Base-by-base conservation (phyloP, 2,888 invertebrate genomes). In the Leptinotarsa haldemani region DNA sequence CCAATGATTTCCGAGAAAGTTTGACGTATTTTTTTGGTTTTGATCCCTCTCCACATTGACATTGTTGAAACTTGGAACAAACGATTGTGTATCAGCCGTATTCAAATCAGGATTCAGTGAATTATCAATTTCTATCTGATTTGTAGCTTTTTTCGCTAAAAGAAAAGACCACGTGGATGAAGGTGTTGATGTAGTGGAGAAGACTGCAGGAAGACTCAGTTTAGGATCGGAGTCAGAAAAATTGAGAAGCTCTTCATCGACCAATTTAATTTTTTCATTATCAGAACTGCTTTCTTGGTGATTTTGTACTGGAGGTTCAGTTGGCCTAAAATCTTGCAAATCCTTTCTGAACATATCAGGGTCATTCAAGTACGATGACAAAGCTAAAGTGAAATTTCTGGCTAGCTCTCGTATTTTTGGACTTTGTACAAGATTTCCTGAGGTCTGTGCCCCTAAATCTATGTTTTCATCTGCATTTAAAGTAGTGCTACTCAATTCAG, bases 281-380 rank as follows among this genome's bases (percentile, higher is more conserved):
- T 93, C 92, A 81, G 88, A 87, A 1, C 82, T 76, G 0, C 84
- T 82, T 70, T 84, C 78, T 69, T 79, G 85, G 85, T 71, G 61
- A 56, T 56, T 69, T 25, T 80, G 76, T 1, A 83, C 77, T 20
- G 93, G 90, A 0, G 94, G 94, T 81, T 94, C 94, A 0, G 94
- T 95, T 0, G 95, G 95, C 82, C 95, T 89, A 1, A 94, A 93
- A 78, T 94, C 93, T 9, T 93, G 92, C 22, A 96, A 86, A 22
- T 93, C 93, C 83, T 92, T 93, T 79, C 93, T 92, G 81, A 95
- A 95, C 69, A 92, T 92, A n/a, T 93, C 92, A 1, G 95, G 95
- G 85, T 95, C 93, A 86, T 95, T 93, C 4, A 96, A 88, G 80
- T 95, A 96, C 0, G 94, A 94, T 1, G 94, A 93, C 18, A 96